Conservation (phyloP, 2,797 vertebrate species). For the Myoxocephalus aenaeus region DNA sequence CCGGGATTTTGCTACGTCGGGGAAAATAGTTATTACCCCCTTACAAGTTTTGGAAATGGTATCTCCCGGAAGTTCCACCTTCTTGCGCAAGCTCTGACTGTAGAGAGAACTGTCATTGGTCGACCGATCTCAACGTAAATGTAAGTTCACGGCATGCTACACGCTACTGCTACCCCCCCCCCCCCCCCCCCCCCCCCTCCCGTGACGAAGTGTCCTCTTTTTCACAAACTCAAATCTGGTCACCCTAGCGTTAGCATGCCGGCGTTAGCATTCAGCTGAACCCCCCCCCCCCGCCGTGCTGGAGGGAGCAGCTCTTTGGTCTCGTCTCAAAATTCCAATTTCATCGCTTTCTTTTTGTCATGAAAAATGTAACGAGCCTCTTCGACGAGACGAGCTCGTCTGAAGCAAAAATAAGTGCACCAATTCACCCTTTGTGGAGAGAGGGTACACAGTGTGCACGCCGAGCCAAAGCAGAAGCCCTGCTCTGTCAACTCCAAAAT, state of each 20-base stretch:
- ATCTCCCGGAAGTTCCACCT: too few species aligned
- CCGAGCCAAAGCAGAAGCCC: slow-evolving; percentile 57
- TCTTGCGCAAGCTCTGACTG: too few species aligned
- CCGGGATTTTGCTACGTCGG: too few species aligned
- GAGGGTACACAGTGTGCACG: slow-evolving; percentile 44
- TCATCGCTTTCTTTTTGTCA: slow-evolving; percentile 1
- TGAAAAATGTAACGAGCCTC: slow-evolving; percentile 17
- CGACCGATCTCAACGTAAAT: too few species aligned
- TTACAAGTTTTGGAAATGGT: too few species aligned
- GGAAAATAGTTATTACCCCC: too few species aligned
- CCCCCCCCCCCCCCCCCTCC: too few species aligned
- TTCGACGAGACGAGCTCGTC: slow-evolving; percentile 18
- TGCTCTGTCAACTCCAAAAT: slow-evolving; percentile 70
- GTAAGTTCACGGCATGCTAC: too few species aligned
- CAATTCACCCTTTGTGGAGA: slow-evolving; percentile 24
- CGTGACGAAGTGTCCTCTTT: too few species aligned
- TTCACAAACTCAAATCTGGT: too few species aligned
- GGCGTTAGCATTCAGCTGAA: not conserved
- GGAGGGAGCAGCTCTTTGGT: not conserved
- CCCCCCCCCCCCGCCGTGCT: not conserved
- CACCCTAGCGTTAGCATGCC: slow-evolving; percentile 1
- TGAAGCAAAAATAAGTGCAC: slow-evolving; percentile 34
- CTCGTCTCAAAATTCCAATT: slow-evolving; percentile 9
- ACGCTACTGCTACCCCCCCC: too few species aligned
- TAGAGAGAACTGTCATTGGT: too few species aligned